Evolutionary conservation across 1,140 invertebrate species (phyloP).

Genomic region (Panulirus ornatus): DNA sequence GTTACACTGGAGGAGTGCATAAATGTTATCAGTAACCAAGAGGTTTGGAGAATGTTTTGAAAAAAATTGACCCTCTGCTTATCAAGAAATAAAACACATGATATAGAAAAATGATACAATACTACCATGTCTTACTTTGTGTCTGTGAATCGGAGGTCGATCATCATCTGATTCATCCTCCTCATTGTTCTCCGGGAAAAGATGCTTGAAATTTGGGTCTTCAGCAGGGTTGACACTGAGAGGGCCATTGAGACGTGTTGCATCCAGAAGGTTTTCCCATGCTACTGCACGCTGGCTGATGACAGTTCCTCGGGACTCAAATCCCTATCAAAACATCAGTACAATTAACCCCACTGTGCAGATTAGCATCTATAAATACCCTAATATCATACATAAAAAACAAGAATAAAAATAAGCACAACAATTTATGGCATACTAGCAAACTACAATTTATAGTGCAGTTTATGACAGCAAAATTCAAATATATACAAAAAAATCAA

Average conservation of each 20-base stretch:
- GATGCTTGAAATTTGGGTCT: slow-evolving; percentile 43
- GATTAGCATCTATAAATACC: too few species aligned
- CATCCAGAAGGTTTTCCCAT: slow-evolving; percentile 90
- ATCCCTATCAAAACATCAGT: slow-evolving; percentile 83
- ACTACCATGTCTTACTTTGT: slow-evolving; percentile 30
- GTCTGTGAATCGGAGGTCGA: slow-evolving; percentile 34
- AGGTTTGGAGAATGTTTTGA: too few species aligned
- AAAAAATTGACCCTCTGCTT: too few species aligned
- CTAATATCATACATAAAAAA: too few species aligned
- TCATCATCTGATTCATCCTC: slow-evolving; percentile 58
- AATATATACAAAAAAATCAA: not conserved
- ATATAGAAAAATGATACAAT: not conserved
- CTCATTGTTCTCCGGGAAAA: slow-evolving; percentile 12
- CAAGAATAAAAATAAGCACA: too few species aligned
- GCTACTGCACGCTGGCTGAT: slow-evolving; percentile 87
- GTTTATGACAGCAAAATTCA: too few species aligned
- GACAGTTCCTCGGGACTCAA: slow-evolving; percentile 91
- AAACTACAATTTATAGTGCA: too few species aligned
- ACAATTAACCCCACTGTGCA: too few species aligned
- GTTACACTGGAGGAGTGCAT: too few species aligned
- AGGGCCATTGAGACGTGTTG: slow-evolving; percentile 83
- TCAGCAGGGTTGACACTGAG: slow-evolving; percentile 86
- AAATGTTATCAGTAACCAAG: too few species aligned
- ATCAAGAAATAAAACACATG: too few species aligned
- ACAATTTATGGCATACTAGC: too few species aligned